Percentiles rank a stretch among this genome's conserved stretches.
Conservation (phyloP, 1,140 invertebrate species). For the Drosophila navojoa region DNA sequence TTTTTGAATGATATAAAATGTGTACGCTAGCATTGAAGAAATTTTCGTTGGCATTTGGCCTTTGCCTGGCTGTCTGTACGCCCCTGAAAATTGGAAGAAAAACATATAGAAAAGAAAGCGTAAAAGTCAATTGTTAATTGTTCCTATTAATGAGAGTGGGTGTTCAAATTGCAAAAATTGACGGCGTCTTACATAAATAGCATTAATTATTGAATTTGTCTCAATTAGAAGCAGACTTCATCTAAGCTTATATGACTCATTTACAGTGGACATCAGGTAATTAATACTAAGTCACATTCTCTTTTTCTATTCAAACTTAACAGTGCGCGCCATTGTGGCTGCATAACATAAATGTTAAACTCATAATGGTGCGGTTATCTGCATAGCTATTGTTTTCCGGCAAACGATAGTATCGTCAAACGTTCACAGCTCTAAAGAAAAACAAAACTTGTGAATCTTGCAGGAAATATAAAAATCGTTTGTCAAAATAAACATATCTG, state of each 20-base stretch:
- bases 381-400: neutral
- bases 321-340: neutral
- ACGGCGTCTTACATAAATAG: constrained; percentile 11
- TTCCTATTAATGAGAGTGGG: constrained; percentile 51
- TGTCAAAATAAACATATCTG: constrained; percentile 2
- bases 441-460: constrained; percentile 5
- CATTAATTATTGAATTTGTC: constrained; percentile 35
- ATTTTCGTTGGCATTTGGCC: neutral
- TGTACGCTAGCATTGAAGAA: neutral
- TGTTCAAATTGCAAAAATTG: constrained; percentile 48
- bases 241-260: constrained; percentile 1
- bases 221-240: constrained; percentile 34
- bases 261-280: neutral
- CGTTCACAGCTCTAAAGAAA: neutral
- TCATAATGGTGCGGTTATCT: neutral
- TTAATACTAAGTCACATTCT: neutral
- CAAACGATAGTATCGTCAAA: constrained; percentile 10
- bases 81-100: constrained; percentile 5
- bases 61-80: constrained; percentile 3
- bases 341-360: constrained; percentile 4
- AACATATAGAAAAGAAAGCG: constrained; percentile 43
- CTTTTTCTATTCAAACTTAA: constrained; percentile 6
- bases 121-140: constrained; percentile 49
- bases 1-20: neutral
- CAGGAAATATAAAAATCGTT: constrained; percentile 12